Percentiles rank a stretch among this genome's conserved stretches.
Evolutionary conservation across 2,888 invertebrate genomes (phyloP).

Genomic region (Heliconius ismenius): DNA sequence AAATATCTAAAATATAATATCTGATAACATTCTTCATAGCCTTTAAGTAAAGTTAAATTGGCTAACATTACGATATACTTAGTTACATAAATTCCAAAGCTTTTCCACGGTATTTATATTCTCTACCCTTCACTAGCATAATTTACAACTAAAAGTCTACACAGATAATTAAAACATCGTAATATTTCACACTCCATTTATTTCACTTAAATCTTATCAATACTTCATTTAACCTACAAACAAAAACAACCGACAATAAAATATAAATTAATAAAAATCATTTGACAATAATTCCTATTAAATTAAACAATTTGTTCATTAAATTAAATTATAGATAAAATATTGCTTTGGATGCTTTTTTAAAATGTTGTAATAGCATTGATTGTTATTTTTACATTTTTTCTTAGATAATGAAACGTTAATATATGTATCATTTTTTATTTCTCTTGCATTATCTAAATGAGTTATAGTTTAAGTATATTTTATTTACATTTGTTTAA

Average conservation of each 20-base stretch:
- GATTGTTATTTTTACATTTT: too few species aligned
- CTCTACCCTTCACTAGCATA: too few species aligned
- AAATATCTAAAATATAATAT: background rate
- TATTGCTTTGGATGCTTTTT: background rate
- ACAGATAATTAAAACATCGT: constrained; percentile 24
- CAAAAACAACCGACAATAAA: constrained; percentile 23
- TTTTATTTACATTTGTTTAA: too few species aligned
- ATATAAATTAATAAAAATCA: constrained; percentile 16
- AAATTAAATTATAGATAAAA: background rate
- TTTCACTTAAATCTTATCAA: constrained; percentile 42
- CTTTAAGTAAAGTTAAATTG: background rate
- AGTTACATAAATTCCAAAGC: background rate
- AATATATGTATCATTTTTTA: too few species aligned
- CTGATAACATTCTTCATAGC: background rate
- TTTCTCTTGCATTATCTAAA: too few species aligned
- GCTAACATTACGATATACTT: background rate
- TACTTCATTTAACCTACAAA: constrained; percentile 37
- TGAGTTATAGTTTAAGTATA: too few species aligned
- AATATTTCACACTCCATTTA: constrained; percentile 47
- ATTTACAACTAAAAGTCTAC: background rate
- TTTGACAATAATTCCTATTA: constrained; percentile 32
- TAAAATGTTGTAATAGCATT: background rate
- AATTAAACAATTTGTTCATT: constrained; percentile 23
- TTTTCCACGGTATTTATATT: too few species aligned
- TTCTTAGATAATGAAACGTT: too few species aligned